A percentile compares a stretch with the other conserved stretches of the same genome.
Evolutionary conservation across 1,140 invertebrate species (phyloP).

Genomic region (Drosophila kohkoa): DNA sequence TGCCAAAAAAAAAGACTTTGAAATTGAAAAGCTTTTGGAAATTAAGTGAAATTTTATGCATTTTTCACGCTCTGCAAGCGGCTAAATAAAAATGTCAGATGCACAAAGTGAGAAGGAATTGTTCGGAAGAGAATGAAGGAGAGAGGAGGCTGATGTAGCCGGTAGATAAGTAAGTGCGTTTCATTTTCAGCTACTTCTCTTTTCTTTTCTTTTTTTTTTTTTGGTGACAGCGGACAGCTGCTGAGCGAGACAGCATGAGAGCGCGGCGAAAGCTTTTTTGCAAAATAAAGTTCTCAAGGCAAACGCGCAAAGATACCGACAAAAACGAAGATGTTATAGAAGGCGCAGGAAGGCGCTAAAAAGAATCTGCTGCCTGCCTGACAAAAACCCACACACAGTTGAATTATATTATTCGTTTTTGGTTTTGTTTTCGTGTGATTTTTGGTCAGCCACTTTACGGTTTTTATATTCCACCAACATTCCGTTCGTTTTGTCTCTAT

Average conservation of each 20-base stretch:
- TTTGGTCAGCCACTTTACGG: conserved; percentile 41
- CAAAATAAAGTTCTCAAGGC: conserved; percentile 48
- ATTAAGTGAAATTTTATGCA: conserved; percentile 84
- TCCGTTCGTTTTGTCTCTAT: background rate
- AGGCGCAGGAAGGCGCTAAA: background rate
- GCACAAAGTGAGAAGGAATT: conserved; percentile 56
- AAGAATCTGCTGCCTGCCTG: conserved; percentile 34
- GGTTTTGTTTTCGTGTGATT: conserved; percentile 7
- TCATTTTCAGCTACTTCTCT: conserved; percentile 32
- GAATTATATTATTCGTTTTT: conserved; percentile 42
- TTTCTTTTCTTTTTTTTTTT: conserved; percentile 12
- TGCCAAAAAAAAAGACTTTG: conserved; percentile 22
- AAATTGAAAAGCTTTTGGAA: conserved; percentile 69
- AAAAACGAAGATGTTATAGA: background rate
- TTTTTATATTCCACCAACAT: background rate
- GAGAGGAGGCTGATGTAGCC: conserved; percentile 54
- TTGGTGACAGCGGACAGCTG: conserved; percentile 72
- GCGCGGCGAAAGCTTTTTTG: conserved; percentile 1
- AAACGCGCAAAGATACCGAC: background rate
- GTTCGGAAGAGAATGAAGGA: background rate
- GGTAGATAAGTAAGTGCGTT: conserved; percentile 71
- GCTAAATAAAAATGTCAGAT: conserved; percentile 84
- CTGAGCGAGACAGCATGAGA: conserved; percentile 19
- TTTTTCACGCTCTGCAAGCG: conserved; percentile 79
- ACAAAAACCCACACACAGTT: conserved; percentile 9